Base-by-base conservation (phyloP, 1,140 invertebrate genomes). In the Bicyclus anynana region DNA sequence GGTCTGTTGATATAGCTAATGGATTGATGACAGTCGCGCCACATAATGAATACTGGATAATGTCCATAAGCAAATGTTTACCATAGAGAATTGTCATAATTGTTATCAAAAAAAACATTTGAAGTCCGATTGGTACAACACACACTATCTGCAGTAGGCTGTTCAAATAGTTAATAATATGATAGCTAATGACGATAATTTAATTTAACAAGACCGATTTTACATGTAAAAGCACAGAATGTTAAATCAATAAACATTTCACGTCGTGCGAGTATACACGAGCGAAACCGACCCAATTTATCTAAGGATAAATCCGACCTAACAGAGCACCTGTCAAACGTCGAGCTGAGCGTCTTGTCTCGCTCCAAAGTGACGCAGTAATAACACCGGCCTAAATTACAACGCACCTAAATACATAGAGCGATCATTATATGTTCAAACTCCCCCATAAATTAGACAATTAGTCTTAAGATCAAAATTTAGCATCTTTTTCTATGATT, bases 351-450 rank as follows among this genome's bases (percentile, higher is more conserved):
- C 59, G 68, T 52, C 73, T 64, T 50, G 76, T 69, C 73, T 70
- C 62, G 65, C 74, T 64, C 75, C 51, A 44, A 29, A 57, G 48
- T 73, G 67, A 71, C 70, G 69, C 58, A 56, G 46, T 49, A 76
- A 42, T 20, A 18, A 44, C 40, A 18, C 40, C 4, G 47, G 35
- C 35, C 40, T 57, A 48, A 38, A 79, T 80, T 77, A 79, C 71
- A 83, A 77, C 79, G 79, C 79, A 74, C 72, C 67, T 67, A 80
- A 73, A 74, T 78, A 84, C 78, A 80, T 81, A 79, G 74, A 80
- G 73, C 67, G 63, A 70, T 74, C 77, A 80, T 80, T 80, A 84
- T 76, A 13, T 72, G 55, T 51, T 44, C 67, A 74, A 77, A 79
- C 74, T 74, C 67, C 64, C 58, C 65, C 65, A 52, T 69, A 65